Evolutionary conservation across 2,888 invertebrate species (phyloP), one percentile per base, ranked within the genome.

Genomic region (Catocala nupta): DNA sequence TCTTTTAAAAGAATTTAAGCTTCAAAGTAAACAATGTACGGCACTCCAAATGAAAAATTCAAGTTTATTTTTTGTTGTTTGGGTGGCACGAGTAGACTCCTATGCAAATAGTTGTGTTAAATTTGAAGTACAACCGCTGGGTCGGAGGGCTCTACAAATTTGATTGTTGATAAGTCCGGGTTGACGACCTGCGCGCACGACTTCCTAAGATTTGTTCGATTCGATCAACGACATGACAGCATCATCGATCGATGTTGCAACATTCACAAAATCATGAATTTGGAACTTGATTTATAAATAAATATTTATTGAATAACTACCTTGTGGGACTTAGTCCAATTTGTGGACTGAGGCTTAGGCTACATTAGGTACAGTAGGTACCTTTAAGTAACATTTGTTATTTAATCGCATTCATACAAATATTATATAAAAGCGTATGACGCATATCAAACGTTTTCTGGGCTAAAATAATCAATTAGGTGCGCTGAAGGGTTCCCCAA

Each of bases 81-180:
- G 70, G 65, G 65, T 75, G 76, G 73, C 66, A 71, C 61, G 73
- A 77, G 77, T 76, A 75, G 71, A 59, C 76, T 82, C 80, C 80
- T 84, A 87, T 87, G 89, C 88, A 88, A 89, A 89, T 89, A 86
- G 73, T 67, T 44, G 44, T 76, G 59, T 73, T 71, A 70, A 71
- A 82, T 76, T 78, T 84, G 77, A 75, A 72, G 68, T 63, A 63
- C 60, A 56, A 45, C 36, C 66, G 63, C 51, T 59, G 65, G 59
- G 71, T 74, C 68, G 70, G 77, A 81, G 85, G 86, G 86, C 85
- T 84, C 82, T 82, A 88, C 83, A 82, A 85, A 85, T 88, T 89
- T 86, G 84, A 90, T 88, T 87, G 88, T 87, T 89, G 89, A 90
- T 90, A 91, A 91, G 83, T 90, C 85, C 86, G 90, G 92, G 90